Evolutionary conservation across 1,140 invertebrate genomes (phyloP).

Genomic region (Bombus impatiens): DNA sequence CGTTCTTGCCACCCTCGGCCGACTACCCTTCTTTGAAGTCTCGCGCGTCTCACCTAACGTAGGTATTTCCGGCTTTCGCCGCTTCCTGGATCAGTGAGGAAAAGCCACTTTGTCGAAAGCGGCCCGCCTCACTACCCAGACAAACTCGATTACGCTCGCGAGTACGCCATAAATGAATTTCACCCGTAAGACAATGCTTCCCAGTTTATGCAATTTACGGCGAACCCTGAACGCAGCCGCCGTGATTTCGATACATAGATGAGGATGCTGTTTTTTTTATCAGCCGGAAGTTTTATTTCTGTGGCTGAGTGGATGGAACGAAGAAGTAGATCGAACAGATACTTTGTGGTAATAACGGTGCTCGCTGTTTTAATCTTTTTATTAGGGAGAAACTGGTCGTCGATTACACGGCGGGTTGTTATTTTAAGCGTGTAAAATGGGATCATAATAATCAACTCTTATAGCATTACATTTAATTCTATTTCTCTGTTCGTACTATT

Average conservation of each 20-base stretch:
- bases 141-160: constrained; percentile 67
- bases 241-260: not conserved
- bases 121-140: constrained; percentile 38
- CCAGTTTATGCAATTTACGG: constrained; percentile 51
- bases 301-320: too few species aligned
- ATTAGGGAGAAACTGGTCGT: not conserved
- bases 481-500: not conserved
- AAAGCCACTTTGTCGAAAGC: constrained; percentile 57
- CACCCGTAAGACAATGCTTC: constrained; percentile 51
- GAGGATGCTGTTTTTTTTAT: too few species aligned
- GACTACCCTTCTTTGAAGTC: constrained; percentile 61
- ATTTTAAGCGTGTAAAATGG: too few species aligned
- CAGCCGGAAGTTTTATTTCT: too few species aligned
- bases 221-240: not conserved
- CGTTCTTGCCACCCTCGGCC: constrained; percentile 25
- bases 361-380: not conserved
- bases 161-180: constrained; percentile 67
- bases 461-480: not conserved
- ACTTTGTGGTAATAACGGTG: too few species aligned
- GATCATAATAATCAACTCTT: not conserved
- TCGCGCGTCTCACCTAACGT: constrained; percentile 24
- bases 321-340: too few species aligned
- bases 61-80: constrained; percentile 52
- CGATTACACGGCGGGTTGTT: not conserved
- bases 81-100: constrained; percentile 52